Evolutionary conservation across 2,888 invertebrate genomes (phyloP), one percentile per base, ranked within the genome.

Genomic region (Acanthacorydalis orientalis): DNA sequence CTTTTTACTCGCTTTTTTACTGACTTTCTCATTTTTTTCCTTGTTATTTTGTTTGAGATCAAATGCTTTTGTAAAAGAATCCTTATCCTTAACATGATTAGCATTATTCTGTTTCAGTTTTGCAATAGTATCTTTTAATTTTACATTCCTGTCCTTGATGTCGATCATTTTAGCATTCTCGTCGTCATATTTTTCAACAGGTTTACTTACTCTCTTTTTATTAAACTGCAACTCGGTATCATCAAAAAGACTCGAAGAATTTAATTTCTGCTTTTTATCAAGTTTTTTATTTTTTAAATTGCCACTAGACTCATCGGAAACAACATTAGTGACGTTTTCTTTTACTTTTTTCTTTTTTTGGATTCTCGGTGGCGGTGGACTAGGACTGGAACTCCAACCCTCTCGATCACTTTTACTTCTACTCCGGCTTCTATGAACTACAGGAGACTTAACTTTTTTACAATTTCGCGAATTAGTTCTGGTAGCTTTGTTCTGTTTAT

Each of bases 51-150:
- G 16, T 31, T 40, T 38, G 7, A 60, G 56, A 7, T 61, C 56
- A 54, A 67, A 69, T 37, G 68, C 54, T 46, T 60, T 64, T 50
- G 65, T 67, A 40, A 64, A 66, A 37, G 65, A 51, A 11, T 44
- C 11, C 9, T 65, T 56, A 43, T 60, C 53, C 14, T 68, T 68
- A 53, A 69, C 70, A 49, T 68, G 69, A 48, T 73, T 70, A 55
- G 74, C 74, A 58, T 73, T 75, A 59, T 76, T 78, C 10, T 76
- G 75, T 62, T 77, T 78, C 11, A 78, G 57, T 58, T 77, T 78
- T 60, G 77, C 77, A 47, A 78, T 43, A 31, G 23, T 33, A 58
- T 73, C 73, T 42, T 67, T 62, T 32, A 72, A 56, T 51, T 71
- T 72, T 50, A 67, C 67, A 57, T 72, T 70, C 57, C 72, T 73